Base-by-base conservation (phyloP, 2,888 invertebrate species). In the Julus scanicus region DNA sequence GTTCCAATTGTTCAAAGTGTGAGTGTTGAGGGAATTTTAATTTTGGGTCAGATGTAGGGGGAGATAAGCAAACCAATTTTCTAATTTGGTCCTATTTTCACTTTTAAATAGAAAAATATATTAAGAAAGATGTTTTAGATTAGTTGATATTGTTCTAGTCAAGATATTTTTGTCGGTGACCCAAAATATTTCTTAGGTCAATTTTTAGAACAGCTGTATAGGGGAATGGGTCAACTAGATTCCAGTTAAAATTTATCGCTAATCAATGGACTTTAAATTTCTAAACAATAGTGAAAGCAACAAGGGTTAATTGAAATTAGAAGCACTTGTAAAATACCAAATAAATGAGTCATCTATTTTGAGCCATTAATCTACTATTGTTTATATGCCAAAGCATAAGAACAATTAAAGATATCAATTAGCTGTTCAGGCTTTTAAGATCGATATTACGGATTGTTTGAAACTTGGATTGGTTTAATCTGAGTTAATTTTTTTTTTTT, bases 151-250 rank as follows among this genome's bases (percentile, higher is more conserved):
- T 71, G 63, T 71, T 71, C 20, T 71, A 71, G 9, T 63, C 8
- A 20, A 71, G 63, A 71, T 20, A 71, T 20, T 71, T 20, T 6
- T 17, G 8, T 71, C 63, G 20, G 17, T 20, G 63, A 80, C 87
- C 17, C 63, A 87, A 87, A 20, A 87, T 17, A 40, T 8, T 87
- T 39, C 71, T 48, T 8, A 87, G 29, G 29, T 63, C 40, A n/a
- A 39, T 37, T 87, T 53, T 53, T n/a, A 87, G 13, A 87, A 40
- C 11, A 29, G 20, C 44, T 85, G 11, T 20, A 20, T 40, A 40
- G 13, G n/a, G 11, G 15, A 48, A 20, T 20, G 63, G 63, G 63
- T 71, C 20, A 71, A 71, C 20, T 20, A 71, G 6, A 71, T 71
- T 53, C 20, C 63, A 4, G 9, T 5, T 63, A n/a, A 63, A 63